These are phyloP conservation scores for Virgularia gustaviana DNA, from an alignment of 92 coral and sea anemone genomes.

Conservation along the genomic window DNA sequence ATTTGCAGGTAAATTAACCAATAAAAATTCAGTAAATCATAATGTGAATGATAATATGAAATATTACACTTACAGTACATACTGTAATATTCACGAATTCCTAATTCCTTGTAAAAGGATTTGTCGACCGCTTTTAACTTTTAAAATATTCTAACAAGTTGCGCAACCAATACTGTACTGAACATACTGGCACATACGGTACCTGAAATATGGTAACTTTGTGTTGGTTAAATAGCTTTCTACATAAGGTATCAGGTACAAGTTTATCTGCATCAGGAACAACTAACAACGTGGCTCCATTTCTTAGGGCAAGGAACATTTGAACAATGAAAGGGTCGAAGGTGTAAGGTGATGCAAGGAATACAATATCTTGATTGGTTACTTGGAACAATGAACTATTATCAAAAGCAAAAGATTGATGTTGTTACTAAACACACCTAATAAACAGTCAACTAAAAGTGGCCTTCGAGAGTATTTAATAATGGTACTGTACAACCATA, in stretches of 20 bases:
- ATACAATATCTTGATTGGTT: constrained; percentile 62
- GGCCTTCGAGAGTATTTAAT: not conserved
- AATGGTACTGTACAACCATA: not conserved
- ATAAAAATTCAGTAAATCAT: no score
- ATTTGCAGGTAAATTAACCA: no score
- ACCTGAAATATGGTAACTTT: constrained; percentile 82
- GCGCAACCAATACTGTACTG: no score
- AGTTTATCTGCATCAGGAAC: constrained; percentile 62
- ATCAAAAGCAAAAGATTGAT: not conserved
- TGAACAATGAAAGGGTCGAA: constrained; percentile 93
- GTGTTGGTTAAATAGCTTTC: constrained; percentile 63
- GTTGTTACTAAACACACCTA: no score
- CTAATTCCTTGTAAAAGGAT: no score
- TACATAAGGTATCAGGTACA: constrained; percentile 62
- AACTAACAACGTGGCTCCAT: constrained; percentile 71
- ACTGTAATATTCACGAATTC: no score
- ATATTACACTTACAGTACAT: no score
- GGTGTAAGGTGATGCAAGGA: constrained; percentile 82
- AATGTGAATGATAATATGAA: no score
- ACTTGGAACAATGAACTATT: constrained; percentile 55
- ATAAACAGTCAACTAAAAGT: not conserved
- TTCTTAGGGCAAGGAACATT: constrained; percentile 66
- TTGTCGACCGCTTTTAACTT: no score
- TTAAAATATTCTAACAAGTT: no score
- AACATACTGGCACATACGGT: not conserved